Evolutionary conservation across 1,140 invertebrate species (phyloP).

Genomic region (Temnothorax longispinosus): DNA sequence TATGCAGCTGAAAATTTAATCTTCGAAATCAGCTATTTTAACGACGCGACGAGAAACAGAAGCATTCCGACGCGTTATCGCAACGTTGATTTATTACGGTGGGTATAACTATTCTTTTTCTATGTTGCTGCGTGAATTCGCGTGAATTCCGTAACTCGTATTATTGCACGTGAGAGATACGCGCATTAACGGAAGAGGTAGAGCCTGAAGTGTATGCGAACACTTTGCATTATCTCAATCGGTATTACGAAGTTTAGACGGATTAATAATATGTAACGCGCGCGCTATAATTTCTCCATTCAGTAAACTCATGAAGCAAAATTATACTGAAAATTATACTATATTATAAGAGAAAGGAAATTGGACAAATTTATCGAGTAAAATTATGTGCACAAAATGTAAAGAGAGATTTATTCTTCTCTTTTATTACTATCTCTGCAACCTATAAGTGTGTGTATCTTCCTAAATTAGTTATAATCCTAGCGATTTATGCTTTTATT

Average conservation of each 20-base stretch:
- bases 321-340: background rate
- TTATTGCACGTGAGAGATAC: background rate
- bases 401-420: background rate
- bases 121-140: constrained; percentile 20
- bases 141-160: constrained; percentile 2
- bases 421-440: background rate
- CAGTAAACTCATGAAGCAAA: background rate
- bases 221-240: background rate
- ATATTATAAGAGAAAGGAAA: background rate
- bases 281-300: background rate
- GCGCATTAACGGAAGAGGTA: constrained; percentile 30
- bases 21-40: constrained; percentile 6
- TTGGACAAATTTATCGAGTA: background rate
- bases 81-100: constrained; percentile 35
- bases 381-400: background rate
- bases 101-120: background rate
- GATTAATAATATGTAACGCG: constrained; percentile 22
- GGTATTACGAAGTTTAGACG: background rate
- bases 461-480: background rate
- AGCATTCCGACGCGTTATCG: constrained; percentile 21
- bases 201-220: constrained; percentile 1
- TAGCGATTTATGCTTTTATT: background rate
- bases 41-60: background rate
- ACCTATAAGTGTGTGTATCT: background rate
- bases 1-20: constrained; percentile 7